Conservation (phyloP, 2,888 invertebrate genomes). For the Pyralis farinalis region DNA sequence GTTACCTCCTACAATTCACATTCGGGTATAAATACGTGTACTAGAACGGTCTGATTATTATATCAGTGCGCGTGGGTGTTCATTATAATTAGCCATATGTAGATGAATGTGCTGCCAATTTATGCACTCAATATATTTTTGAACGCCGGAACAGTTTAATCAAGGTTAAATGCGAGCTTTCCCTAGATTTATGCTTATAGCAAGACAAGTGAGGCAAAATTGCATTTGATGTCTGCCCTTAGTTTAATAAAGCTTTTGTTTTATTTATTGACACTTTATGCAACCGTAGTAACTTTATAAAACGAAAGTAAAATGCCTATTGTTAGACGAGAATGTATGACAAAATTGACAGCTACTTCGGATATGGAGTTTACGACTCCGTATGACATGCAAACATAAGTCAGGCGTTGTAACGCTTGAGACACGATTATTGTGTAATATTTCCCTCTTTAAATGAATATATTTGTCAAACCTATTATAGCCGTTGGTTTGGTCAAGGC, state of each 20-base stretch:
- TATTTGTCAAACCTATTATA: conserved; percentile 68
- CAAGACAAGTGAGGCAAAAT: neutral
- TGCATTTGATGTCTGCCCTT: neutral
- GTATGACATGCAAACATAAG: conserved; percentile 29
- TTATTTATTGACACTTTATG: neutral
- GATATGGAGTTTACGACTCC: conserved; percentile 4
- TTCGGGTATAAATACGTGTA: conserved; percentile 2
- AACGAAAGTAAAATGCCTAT: conserved; percentile 8
- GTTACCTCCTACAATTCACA: conserved; percentile 4
- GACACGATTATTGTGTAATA: conserved; percentile 59
- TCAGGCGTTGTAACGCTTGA: conserved; percentile 35
- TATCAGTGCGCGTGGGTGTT: conserved; percentile 4
- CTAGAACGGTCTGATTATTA: conserved; percentile 1
- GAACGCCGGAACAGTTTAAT: neutral
- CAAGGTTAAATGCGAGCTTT: neutral
- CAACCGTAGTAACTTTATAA: neutral
- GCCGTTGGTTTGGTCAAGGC: conserved; percentile 66
- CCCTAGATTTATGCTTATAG: neutral
- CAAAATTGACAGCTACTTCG: conserved; percentile 5
- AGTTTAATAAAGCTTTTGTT: neutral
- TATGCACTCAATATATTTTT: neutral
- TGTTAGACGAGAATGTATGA: conserved; percentile 7
- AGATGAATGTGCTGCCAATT: neutral
- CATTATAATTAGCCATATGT: neutral
- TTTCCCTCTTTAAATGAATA: conserved; percentile 56